Evolutionary conservation across 2,888 invertebrate species (phyloP), one percentile per base, ranked within the genome.

Genomic region (Pammene fasciana): DNA sequence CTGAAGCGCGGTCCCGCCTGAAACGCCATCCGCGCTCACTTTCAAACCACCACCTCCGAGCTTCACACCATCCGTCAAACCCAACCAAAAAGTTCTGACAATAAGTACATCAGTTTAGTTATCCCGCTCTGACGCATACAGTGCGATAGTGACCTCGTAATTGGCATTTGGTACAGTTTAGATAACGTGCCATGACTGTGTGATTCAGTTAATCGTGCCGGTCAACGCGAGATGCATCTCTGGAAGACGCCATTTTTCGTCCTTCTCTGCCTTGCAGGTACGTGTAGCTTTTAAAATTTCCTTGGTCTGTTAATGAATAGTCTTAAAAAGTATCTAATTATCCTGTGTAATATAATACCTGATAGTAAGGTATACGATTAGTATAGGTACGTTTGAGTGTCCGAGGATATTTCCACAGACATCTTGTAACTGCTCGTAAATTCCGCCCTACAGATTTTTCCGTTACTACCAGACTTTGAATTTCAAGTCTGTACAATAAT

Each of bases 11-110:
- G 57, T 70, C 66, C 60, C 59, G 14, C 54, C 65, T 71, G 70
- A 67, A 71, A 36, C 66, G 59, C 18, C 64, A 65, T 65, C 60
- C 41, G 48, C 70, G 67, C 67, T 59, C 62, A 62, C 62, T 67
- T 56, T 56, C 68, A 57, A 57, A 45, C 64, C 52, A 50, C 57
- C 56, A 34, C 68, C 60, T 54, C 54, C 46, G 34, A 48, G 52
- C 52, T 38, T 68, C 45, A 14, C 57, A 57, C 59, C 66, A 59
- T 45, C 48, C 26, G 38, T n/a, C 34, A 10, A 5, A 43, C 11
- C 14, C 34, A 43, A 7, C 50, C 7, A 34, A 55, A n/a, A 41
- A 50, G 38, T 16, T 11, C 38, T 7, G n/a, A 14, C 3, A 52
- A 50, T 50, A 9, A 43, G 43, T 43, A 38, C 26, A 9, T 38